Evolutionary conservation across 2,888 invertebrate species (phyloP), one percentile per base, ranked within the genome.

Genomic region (Eupithecia pulchellata): DNA sequence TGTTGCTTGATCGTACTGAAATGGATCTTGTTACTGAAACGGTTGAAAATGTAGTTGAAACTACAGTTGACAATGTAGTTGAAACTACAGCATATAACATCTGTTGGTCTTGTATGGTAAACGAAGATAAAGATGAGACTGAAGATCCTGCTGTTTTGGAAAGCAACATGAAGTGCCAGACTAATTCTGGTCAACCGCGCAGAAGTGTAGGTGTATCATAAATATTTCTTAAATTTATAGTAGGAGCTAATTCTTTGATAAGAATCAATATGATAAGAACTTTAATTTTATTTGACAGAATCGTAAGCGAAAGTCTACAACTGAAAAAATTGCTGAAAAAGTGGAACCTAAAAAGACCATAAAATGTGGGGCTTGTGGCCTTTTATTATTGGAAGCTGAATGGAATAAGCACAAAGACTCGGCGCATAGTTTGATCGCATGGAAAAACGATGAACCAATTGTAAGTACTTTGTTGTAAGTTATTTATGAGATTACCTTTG

Each of bases 311-410:
- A 72, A 72, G 39, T 66, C 71, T 61, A 61, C 32, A 32, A 57
- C 42, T 2, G 67, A 64, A 34, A 25, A 63, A 20, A 17, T 66
- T 11, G 64, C 29, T 11, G 52, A 64, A 2, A 47, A 6, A 6
- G 34, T 42, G 25, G 58, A 64, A 58, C 13, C 57, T 36, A 66
- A 66, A 69, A 84, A 82, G 75, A 80, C 71, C 30, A 72, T 85
- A 6, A 84, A 84, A 71, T 88, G 90, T 81, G 85, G 82, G 13
- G 77, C 86, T 42, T 89, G 89, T 67, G 69, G 78, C 30, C 73
- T 78, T 65, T 64, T 80, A 29, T 58, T 88, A 42, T 62, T 76
- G 32, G 79, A 80, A 71, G 72, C 14, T 5, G 81, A 86, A 55
- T 90, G 89, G 89, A 78, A 85, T 9, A 42, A 76, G 8, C 89